A percentile compares a stretch with the other conserved stretches of the same genome.
These are phyloP conservation scores for Drosophila willistoni DNA, from an alignment of 1,140 invertebrate genomes.

Conservation along the genomic window DNA sequence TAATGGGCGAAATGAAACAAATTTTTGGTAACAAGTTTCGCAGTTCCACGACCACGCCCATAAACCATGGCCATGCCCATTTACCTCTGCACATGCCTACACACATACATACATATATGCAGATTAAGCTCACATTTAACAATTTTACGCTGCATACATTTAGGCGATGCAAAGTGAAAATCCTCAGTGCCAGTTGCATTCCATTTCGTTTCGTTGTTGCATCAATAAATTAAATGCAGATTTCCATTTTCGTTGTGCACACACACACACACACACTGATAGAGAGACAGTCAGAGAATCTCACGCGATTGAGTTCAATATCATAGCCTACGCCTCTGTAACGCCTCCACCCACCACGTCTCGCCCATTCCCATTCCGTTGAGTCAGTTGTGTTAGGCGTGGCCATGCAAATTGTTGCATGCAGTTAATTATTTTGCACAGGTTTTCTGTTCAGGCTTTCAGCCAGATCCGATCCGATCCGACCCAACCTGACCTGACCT, in stretches of 20 bases:
- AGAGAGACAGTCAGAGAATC: not conserved
- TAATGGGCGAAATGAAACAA: conserved; percentile 78
- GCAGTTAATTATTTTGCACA: conserved; percentile 79
- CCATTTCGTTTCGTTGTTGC: conserved; percentile 50
- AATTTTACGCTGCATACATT: conserved; percentile 80
- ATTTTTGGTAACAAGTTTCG: conserved; percentile 48
- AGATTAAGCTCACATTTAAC: conserved; percentile 79
- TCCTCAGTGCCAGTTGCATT: conserved; percentile 49
- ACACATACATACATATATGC: conserved; percentile 47
- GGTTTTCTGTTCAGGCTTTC: conserved; percentile 60
- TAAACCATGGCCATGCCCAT: conserved; percentile 13
- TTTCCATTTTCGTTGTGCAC: conserved; percentile 65
- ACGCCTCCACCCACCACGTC: not conserved
- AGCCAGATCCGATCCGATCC: conserved; percentile 27
- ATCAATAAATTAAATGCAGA: conserved; percentile 82
- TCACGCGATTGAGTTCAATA: conserved; percentile 48
- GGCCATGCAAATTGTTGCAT: conserved; percentile 75
- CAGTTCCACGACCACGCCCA: conserved; percentile 1
- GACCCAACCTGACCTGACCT: not conserved
- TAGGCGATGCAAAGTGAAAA: conserved; percentile 56
- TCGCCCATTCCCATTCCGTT: not conserved
- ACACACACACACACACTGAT: conserved; percentile 2
- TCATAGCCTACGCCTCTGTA: conserved; percentile 18
- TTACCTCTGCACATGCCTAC: conserved; percentile 36
- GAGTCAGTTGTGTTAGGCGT: conserved; percentile 62